Base-by-base conservation (phyloP, 2,113 vertebrate species). In the Bubo scandiacus region DNA sequence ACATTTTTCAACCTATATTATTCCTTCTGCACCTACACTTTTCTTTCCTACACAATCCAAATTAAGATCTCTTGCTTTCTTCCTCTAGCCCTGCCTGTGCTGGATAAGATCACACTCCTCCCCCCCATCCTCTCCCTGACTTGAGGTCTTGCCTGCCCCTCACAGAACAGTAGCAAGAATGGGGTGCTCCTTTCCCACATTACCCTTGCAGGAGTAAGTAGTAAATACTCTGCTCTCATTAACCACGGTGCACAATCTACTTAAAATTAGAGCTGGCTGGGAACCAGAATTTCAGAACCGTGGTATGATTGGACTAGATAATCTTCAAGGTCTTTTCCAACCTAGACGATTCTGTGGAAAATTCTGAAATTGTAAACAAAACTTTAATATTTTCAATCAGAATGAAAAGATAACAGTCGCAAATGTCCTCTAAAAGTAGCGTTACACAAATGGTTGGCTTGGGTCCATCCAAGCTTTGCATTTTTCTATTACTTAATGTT, bases 341-440 rank as follows among this genome's bases (percentile, higher is more conserved):
- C 40, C 40, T 40, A 40, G 40, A 40, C 40, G 40, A 40, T 40
- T 40, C 40, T 40, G 40, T 40, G 84, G 66, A 92, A 82, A 91
- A 78, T 63, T 62, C 43, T 70, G 81, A 92, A 89, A 85, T 87
- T 75, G 73, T 91, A 94, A 94, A 85, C 26, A 67, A 94, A 90
- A 72, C 70, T 78, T 90, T 90, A 95, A 79, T 90, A 93, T 77
- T 94, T 66, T 86, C 45, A 90, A 45, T 66, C 7, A 11, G 70
- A 95, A 95, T 62, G n/a, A 85, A 72, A 89, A 85, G 81, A 72
- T 85, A 91, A 91, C 0, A 2, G 58, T 55, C 11, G 8, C 45
- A 88, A 90, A 73, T 67, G 32, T 85, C 71, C 58, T 91, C 32
- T 63, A 65, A 86, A 96, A 91, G 79, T n/a, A 91, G 59, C 7